Evolutionary conservation across 2,797 vertebrate species (phyloP), one percentile per base, ranked within the genome.

Genomic region (Labroides dimidiatus): DNA sequence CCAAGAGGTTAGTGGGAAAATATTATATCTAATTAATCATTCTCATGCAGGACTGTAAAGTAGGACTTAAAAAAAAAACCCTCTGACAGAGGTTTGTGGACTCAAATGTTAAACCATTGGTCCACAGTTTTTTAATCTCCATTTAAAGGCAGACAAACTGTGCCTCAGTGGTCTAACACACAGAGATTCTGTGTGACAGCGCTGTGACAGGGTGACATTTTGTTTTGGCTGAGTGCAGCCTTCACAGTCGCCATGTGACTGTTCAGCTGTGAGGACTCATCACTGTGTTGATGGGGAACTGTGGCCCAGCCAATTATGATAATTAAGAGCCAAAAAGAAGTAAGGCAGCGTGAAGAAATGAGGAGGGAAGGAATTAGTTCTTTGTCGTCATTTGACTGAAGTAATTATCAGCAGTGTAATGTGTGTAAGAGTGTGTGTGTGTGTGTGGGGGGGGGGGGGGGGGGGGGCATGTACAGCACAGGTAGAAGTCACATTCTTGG

Each of bases 201-300:
- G 1, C 41, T 55, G 49, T 79, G 70, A 82, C 61, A 61, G 57
- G 52, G 49, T 82, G 68, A 78, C 77, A 73, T 66, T 82, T 61
- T 65, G 49, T 49, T 49, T 27, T 49, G 48, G 43, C 52, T 51
- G 44, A 62, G 41, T 1, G 6, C 41, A 14, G 47, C 33, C 50
- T 55, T 60, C 62, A 44, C 54, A 23, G 51, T 30, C 42, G n/a
- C 56, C 19, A 2, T 41, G 51, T 54, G 43, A 81, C 66, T 65
- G 39, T 49, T 63, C 73, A 37, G 57, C 58, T 60, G 42, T 1
- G 14, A 49, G n/a, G 53, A 70, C 62, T 64, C 60, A 62, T 64
- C 64, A 52, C 44, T 23, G 42, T 48, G 69, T 39, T 62, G 58
- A 83, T 30, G 59, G 54, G 51, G 50, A 71, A 64, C 64, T 52